Conservation (phyloP, 2,113 vertebrate genomes). For the Rhinopomastus cyanomelas region DNA sequence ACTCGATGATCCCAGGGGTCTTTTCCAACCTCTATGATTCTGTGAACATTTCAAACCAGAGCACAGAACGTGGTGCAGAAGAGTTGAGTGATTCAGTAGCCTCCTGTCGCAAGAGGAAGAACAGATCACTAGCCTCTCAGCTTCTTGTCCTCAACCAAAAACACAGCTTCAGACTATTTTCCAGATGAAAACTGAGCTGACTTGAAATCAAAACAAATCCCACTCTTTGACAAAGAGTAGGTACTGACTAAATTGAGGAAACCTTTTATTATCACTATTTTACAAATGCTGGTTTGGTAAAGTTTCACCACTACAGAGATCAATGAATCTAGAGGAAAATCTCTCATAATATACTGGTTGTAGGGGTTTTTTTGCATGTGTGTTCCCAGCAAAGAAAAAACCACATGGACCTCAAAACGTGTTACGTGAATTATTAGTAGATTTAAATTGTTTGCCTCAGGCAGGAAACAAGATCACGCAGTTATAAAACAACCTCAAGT, state of each 20-base stretch:
- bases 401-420: neutral
- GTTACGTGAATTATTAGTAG: neutral
- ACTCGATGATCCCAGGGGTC: too few relatives aligned
- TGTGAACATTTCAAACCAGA: neutral
- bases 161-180: neutral
- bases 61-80: neutral
- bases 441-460: constrained; percentile 8
- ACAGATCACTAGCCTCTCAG: neutral
- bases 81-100: neutral
- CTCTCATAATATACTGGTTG: neutral
- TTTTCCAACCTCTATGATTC: too few relatives aligned
- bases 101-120: neutral
- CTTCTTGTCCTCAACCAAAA: neutral
- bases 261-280: neutral
- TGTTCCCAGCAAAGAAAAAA: neutral
- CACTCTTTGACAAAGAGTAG: neutral
- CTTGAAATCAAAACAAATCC: neutral
- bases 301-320: neutral
- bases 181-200: neutral
- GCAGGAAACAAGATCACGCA: neutral
- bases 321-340: neutral
- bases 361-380: rapidly evolving
- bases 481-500: neutral
- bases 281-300: neutral
- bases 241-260: neutral